These are phyloP conservation scores for Colletes latitarsis DNA, from an alignment of 1,140 invertebrate genomes.

Conservation along the genomic window DNA sequence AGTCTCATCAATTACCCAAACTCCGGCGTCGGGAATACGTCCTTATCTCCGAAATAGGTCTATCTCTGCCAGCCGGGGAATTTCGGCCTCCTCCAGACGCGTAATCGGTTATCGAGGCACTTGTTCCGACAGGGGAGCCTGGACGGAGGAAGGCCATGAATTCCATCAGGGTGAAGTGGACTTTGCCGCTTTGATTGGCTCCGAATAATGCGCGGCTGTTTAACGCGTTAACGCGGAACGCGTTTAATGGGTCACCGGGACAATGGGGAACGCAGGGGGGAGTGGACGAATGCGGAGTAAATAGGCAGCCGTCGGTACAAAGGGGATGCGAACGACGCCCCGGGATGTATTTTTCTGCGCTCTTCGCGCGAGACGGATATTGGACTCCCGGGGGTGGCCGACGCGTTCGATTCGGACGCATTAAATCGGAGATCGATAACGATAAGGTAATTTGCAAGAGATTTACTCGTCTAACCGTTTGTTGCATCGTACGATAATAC, in stretches of 20 bases:
- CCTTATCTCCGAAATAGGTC: slow-evolving; percentile 23
- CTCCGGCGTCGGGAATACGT: slow-evolving; percentile 31
- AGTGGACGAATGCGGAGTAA: not conserved
- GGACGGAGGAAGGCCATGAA: not conserved
- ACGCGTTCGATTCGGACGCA: too few relatives aligned
- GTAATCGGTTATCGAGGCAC: slow-evolving; percentile 30
- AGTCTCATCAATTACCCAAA: slow-evolving; percentile 59
- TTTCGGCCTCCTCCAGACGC: slow-evolving; percentile 14
- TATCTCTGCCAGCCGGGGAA: not conserved
- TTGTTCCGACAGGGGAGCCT: not conserved
- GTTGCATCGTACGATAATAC: too few relatives aligned
- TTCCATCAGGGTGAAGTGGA: slow-evolving; percentile 18
- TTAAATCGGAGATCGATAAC: too few relatives aligned
- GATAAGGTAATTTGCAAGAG: too few relatives aligned
- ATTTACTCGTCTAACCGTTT: too few relatives aligned
- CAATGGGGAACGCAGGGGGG: slow-evolving; percentile 2
- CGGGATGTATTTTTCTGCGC: too few relatives aligned
- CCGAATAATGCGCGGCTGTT: slow-evolving; percentile 18
- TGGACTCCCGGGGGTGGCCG: too few relatives aligned
- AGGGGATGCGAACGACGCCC: too few relatives aligned
- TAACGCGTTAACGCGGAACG: slow-evolving; percentile 20
- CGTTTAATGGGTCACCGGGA: slow-evolving; percentile 31
- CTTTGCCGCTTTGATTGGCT: slow-evolving; percentile 19
- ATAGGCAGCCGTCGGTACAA: too few relatives aligned
- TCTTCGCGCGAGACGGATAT: too few relatives aligned